A percentile compares a stretch with the other conserved stretches of the same genome.
phyloP scores from a whole-genome alignment of 2,113 vertebrate genomes.

The Ovis canadensis region DNA sequence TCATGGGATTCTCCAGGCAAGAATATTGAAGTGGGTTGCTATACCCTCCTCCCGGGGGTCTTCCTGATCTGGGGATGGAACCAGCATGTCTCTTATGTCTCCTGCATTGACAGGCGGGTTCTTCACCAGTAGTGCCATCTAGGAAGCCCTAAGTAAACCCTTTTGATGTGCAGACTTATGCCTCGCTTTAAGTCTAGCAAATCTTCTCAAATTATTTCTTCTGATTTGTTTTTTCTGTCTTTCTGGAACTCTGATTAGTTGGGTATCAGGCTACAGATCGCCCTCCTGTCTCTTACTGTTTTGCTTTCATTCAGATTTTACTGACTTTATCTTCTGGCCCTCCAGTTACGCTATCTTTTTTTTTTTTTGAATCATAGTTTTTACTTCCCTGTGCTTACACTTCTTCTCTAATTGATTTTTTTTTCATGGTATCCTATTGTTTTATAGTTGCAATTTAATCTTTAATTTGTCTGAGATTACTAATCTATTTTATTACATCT shows the following conservation, averaged over 20 bases:
- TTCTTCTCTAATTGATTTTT: neutral
- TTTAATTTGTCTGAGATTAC: slow-evolving; percentile 23
- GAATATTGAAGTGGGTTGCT: neutral
- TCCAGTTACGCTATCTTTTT: neutral
- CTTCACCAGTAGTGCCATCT: neutral
- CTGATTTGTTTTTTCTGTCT: neutral
- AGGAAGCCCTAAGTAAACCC: neutral
- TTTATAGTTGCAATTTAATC: neutral
- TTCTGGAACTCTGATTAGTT: neutral
- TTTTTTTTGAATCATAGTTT: neutral
- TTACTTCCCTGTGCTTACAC: neutral
- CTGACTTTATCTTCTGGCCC: neutral
- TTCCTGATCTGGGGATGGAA: neutral
- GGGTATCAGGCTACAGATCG: neutral
- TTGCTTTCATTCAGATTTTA: neutral
- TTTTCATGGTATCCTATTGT: neutral
- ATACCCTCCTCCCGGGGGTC: neutral
- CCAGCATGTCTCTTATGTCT: neutral
- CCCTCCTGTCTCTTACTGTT: neutral
- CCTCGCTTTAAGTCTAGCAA: neutral
- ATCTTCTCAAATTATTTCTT: neutral
- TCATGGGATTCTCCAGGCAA: neutral
- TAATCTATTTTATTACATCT: neutral
- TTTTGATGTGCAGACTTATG: neutral
- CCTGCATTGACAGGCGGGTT: neutral